phyloP scores from a whole-genome alignment of 2,113 vertebrate genomes.

The Gopherus flavomarginatus region DNA sequence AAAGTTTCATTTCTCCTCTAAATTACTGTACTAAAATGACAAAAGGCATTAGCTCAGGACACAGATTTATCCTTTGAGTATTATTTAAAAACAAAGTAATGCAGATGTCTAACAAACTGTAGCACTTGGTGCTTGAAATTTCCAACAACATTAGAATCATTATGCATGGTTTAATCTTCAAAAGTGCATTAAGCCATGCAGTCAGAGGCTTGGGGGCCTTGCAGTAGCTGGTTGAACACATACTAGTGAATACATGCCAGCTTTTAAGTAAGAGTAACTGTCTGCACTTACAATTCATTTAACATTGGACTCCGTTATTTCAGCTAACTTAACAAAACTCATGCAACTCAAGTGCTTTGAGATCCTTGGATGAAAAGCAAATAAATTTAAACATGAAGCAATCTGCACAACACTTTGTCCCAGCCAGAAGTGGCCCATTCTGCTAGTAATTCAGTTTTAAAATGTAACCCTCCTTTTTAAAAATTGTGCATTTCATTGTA shows the following conservation, averaged over 20 bases:
- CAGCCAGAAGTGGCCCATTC: neutral
- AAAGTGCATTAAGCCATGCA: neutral
- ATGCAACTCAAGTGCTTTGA: neutral
- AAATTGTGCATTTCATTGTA: neutral
- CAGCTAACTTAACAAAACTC: neutral
- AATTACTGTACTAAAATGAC: slow-evolving; percentile 9
- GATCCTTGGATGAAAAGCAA: neutral
- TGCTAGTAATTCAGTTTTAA: neutral
- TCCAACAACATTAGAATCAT: neutral
- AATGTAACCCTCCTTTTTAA: neutral
- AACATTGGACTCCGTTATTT: neutral
- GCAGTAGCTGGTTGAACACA: neutral
- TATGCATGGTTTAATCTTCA: neutral
- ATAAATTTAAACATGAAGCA: neutral
- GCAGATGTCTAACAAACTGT: neutral
- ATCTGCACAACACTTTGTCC: neutral
- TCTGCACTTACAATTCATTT: slow-evolving; percentile 8
- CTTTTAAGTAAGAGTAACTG: neutral
- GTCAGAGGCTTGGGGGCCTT: neutral
- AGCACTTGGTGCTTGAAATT: neutral
- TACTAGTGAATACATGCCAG: neutral
- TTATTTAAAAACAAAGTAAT: slow-evolving; percentile 53
- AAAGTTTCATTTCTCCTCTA: slow-evolving; percentile 1
- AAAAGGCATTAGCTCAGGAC: slow-evolving; percentile 10
- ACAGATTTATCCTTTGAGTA: slow-evolving; percentile 37